Evolutionary conservation across 2,888 invertebrate species (phyloP), one percentile per base, ranked within the genome.

Genomic region (Anodontia alba): DNA sequence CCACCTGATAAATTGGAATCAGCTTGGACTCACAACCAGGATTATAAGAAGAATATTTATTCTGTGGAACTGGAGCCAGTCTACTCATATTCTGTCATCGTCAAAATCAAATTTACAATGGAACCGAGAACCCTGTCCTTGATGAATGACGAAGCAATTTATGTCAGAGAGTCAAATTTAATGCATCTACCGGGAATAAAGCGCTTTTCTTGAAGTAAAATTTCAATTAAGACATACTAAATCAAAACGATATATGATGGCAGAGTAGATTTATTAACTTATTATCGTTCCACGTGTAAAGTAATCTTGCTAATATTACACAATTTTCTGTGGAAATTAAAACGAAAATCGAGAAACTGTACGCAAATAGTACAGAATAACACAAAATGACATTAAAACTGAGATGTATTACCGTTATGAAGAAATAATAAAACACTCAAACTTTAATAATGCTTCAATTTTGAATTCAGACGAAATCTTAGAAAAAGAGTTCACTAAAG

Each of bases 251-350:
- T 62, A 33, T 54, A 62, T 62, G 33, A 62, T 62, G 33, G 62
- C 5, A 62, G 3, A 2, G 29, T 33, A 33, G 33, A 62, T 62
- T 62, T 62, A 62, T 62, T 62, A 62, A 62, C 62, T 7, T 62
- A 33, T 62, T 62, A 62, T 31, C 62, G 20, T 31, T 62, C 62
- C 23, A 62, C 29, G 62, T 62, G 62, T 62, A 62, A 62, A 29
- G 10, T 33, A 33, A 62, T 62, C 31, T 62, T 33, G 62, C 62
- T 62, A 62, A 62, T 62, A 62, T 62, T 62, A 62, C 62, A 12
- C 62, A 23, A 33, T n/a, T 62, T 62, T 62, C 62, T 33, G 62
- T 62, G 62, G 62, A 62, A 62, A 62, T 62, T 62, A 62, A 62
- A 62, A 62, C 33, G 26, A 62, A 33, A 62, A 62, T 62, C 17